These are phyloP conservation scores for Bombylius major DNA, from an alignment of 2,888 invertebrate species.

Conservation along the genomic window DNA sequence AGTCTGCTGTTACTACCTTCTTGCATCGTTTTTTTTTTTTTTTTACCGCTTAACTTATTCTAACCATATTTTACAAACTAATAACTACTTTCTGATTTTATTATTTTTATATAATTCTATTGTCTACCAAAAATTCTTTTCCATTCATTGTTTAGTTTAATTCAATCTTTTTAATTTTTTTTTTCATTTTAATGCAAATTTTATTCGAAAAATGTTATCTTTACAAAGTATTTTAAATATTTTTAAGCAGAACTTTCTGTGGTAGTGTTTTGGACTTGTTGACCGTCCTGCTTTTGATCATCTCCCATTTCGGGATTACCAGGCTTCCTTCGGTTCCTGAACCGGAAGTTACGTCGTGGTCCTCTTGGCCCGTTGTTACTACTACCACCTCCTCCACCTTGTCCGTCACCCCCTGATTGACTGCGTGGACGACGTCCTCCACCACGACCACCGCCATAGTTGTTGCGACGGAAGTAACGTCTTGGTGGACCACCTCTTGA, in stretches of 20 bases:
- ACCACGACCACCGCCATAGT: conserved; percentile 36
- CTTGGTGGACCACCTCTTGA: conserved; percentile 40
- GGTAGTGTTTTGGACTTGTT: conserved; percentile 37
- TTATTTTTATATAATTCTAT: background rate
- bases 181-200: background rate
- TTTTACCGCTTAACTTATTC: background rate
- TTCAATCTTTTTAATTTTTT: background rate
- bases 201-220: background rate
- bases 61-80: background rate
- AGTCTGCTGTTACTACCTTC: background rate
- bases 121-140: background rate
- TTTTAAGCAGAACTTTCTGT: conserved; percentile 36
- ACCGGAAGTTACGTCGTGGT: conserved; percentile 39
- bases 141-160: background rate
- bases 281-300: conserved; percentile 14
- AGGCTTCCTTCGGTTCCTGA: conserved; percentile 28
- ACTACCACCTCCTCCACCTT: conserved; percentile 32
- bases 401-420: conserved; percentile 20
- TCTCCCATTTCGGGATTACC: background rate
- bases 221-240: background rate
- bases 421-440: conserved; percentile 23
- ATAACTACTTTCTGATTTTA: background rate
- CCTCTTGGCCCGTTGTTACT: conserved; percentile 16
- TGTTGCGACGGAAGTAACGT: conserved; percentile 64
- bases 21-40: background rate